phyloP scores from a whole-genome alignment of 1,140 invertebrate species.

The Bactericera cockerelli region DNA sequence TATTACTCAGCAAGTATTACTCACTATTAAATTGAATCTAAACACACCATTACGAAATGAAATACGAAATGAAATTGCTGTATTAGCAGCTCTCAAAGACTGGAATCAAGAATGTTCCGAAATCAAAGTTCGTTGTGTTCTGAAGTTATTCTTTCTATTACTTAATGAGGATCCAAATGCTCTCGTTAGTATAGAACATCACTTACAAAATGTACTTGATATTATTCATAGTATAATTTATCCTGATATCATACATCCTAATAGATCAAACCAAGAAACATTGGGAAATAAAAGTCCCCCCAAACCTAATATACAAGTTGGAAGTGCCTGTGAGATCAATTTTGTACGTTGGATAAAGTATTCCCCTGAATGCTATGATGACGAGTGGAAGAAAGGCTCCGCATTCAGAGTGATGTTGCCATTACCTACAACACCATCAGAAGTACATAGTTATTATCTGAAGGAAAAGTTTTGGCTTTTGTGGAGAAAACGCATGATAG shows the following conservation, averaged over 20 bases:
- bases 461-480: conserved; percentile 58
- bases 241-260: not conserved
- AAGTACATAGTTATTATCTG: conserved; percentile 36
- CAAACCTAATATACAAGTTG: not conserved
- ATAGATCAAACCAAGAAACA: not conserved
- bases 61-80: not conserved
- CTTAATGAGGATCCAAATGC: not conserved
- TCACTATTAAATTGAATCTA: not conserved
- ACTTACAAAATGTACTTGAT: not conserved
- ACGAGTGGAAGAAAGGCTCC: not conserved
- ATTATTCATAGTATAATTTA: not conserved
- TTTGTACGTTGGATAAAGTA: not conserved
- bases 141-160: not conserved
- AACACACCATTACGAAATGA: not conserved
- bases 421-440: not conserved
- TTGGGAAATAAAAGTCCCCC: not conserved
- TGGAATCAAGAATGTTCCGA: not conserved
- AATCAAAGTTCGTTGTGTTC: not conserved
- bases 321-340: not conserved
- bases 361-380: not conserved
- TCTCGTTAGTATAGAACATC: not conserved
- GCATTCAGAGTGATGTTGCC: conserved; percentile 19
- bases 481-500: conserved; percentile 36
- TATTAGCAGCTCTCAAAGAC: not conserved
- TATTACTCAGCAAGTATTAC: not conserved